These are phyloP conservation scores for Troides helena DNA, from an alignment of 2,888 invertebrate genomes.

Conservation along the genomic window DNA sequence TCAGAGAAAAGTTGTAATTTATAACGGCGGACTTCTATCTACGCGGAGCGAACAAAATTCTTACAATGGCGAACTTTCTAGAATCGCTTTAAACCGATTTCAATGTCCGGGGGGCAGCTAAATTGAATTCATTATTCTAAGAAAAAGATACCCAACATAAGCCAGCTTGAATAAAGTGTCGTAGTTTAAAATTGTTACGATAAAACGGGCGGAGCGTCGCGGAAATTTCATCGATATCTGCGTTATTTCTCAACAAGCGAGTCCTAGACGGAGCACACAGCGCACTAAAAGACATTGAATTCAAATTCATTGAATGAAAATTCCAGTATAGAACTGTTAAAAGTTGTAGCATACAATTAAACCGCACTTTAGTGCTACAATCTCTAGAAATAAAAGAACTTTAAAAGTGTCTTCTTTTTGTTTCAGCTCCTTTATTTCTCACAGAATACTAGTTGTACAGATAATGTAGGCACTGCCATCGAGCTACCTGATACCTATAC, in stretches of 20 bases:
- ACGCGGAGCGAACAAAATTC: constrained; percentile 7
- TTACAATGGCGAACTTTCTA: constrained; percentile 39
- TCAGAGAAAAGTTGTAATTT: constrained; percentile 55
- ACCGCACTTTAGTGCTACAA: constrained; percentile 74
- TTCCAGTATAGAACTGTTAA: constrained; percentile 57
- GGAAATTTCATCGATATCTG: constrained; percentile 52
- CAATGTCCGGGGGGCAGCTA: constrained; percentile 26
- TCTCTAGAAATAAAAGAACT: constrained; percentile 71
- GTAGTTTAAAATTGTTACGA: constrained; percentile 47
- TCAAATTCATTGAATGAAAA: constrained; percentile 69
- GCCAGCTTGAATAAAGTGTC: constrained; percentile 45
- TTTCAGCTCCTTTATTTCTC: constrained; percentile 60
- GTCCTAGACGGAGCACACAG: constrained; percentile 28
- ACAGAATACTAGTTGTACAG: constrained; percentile 51
- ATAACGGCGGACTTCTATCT: constrained; percentile 47
- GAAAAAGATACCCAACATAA: constrained; percentile 40
- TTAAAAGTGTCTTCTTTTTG: constrained; percentile 51
- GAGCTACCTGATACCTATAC: constrained; percentile 52
- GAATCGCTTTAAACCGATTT: constrained; percentile 34
- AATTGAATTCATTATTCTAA: constrained; percentile 41
- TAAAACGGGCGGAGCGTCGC: constrained; percentile 41
- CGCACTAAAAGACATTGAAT: constrained; percentile 55
- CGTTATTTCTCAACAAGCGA: constrained; percentile 43
- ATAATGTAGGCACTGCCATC: constrained; percentile 59
- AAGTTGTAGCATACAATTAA: constrained; percentile 73